phyloP scores from a whole-genome alignment of 53 echinoderm and acorn worm genomes.

The Holothuria leucospilota region DNA sequence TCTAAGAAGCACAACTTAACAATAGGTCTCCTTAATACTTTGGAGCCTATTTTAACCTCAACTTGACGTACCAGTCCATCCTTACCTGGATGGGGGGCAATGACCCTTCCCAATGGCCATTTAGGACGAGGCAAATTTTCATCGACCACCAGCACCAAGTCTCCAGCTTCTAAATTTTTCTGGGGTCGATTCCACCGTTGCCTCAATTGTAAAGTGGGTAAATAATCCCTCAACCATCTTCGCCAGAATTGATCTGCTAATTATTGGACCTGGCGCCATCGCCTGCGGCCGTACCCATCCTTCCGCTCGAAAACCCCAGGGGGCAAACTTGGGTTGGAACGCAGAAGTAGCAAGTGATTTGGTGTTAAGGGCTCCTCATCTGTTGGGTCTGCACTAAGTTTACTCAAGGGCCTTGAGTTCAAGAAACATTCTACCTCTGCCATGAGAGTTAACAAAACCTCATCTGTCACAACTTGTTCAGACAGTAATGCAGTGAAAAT shows the following conservation, averaged over 20 bases:
- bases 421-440: too few species aligned
- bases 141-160: neutral
- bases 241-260: neutral
- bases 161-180: neutral
- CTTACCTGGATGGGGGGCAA: neutral
- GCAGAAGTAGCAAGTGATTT: too few species aligned
- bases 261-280: neutral
- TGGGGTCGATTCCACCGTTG: conserved; percentile 7
- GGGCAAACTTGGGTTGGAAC: too few species aligned
- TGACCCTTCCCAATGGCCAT: conserved; percentile 4
- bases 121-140: neutral
- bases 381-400: too few species aligned
- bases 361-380: too few species aligned
- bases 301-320: neutral
- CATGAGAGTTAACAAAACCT: too few species aligned
- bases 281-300: neutral
- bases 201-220: conserved; percentile 13
- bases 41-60: neutral
- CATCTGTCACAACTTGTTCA: too few species aligned
- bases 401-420: too few species aligned
- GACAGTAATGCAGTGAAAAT: too few species aligned
- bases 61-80: conserved; percentile 8
- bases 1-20: neutral
- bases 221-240: neutral
- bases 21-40: neutral